phyloP scores from a whole-genome alignment of 2,797 vertebrate genomes.

The Melanogrammus aeglefinus region DNA sequence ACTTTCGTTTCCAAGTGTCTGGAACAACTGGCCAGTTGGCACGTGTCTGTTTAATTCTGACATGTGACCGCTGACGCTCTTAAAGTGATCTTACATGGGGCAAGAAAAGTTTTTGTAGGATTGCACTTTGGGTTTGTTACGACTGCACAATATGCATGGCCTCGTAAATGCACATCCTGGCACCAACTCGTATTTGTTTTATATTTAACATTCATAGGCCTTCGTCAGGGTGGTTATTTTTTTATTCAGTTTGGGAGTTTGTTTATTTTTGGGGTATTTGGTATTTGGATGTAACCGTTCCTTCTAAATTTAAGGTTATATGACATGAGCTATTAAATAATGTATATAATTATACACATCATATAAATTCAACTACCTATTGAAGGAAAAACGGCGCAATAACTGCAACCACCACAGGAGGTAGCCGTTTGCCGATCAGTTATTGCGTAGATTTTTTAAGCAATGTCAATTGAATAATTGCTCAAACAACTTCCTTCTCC shows the following conservation, averaged over 20 bases:
- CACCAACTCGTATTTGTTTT: background rate
- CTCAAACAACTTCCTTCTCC: background rate
- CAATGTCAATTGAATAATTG: background rate
- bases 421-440: slow-evolving; percentile 31
- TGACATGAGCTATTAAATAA: no score
- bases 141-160: background rate
- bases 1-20: background rate
- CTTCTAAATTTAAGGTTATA: no score
- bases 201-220: background rate
- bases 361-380: background rate
- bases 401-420: slow-evolving; percentile 36
- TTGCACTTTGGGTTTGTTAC: background rate
- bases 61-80: slow-evolving; percentile 2
- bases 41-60: background rate
- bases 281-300: no score
- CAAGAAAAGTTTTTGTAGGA: no score
- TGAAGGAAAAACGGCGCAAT: background rate
- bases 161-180: background rate
- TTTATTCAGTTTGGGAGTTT: no score
- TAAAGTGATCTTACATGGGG: background rate
- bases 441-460: background rate
- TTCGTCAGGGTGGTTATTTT: background rate
- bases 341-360: background rate
- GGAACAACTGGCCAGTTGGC: background rate
- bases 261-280: no score